phyloP scores from a whole-genome alignment of 2,113 vertebrate genomes.

The Oreotrochilus melanogaster region DNA sequence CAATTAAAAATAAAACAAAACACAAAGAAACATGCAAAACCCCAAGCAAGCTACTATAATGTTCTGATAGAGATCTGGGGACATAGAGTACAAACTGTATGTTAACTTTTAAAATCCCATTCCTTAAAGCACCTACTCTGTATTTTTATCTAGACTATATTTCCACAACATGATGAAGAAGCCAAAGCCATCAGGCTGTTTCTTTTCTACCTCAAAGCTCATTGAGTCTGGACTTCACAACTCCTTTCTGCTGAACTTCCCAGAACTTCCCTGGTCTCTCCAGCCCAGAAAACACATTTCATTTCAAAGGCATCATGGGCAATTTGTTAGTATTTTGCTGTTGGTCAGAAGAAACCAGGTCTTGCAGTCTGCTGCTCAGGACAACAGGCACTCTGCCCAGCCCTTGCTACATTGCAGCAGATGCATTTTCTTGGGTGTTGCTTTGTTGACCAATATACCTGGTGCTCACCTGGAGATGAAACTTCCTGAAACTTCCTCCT shows the following conservation, averaged over 20 bases:
- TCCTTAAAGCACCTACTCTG: neutral
- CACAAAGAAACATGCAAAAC: neutral
- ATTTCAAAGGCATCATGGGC: neutral
- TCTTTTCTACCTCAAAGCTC: neutral
- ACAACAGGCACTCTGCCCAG: neutral
- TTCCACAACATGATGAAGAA: neutral
- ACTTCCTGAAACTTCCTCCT: rapidly evolving
- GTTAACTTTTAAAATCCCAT: neutral
- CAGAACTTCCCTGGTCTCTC: neutral
- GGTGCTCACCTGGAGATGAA: neutral
- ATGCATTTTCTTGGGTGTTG: neutral
- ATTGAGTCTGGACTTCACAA: rapidly evolving
- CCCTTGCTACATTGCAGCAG: rapidly evolving
- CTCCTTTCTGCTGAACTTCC: neutral
- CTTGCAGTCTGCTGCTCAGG: neutral
- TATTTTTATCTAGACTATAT: neutral
- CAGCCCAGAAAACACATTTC: neutral
- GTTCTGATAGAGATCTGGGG: neutral
- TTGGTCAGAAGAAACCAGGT: neutral
- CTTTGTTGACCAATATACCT: neutral
- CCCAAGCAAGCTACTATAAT: rapidly evolving
- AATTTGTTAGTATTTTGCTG: neutral
- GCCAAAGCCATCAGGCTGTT: neutral
- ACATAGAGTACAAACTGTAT: neutral
- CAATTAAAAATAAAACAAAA: neutral